Evolutionary conservation across 2,797 vertebrate genomes (phyloP), one percentile per base, ranked within the genome.

Genomic region (Gallinago solitaria): DNA sequence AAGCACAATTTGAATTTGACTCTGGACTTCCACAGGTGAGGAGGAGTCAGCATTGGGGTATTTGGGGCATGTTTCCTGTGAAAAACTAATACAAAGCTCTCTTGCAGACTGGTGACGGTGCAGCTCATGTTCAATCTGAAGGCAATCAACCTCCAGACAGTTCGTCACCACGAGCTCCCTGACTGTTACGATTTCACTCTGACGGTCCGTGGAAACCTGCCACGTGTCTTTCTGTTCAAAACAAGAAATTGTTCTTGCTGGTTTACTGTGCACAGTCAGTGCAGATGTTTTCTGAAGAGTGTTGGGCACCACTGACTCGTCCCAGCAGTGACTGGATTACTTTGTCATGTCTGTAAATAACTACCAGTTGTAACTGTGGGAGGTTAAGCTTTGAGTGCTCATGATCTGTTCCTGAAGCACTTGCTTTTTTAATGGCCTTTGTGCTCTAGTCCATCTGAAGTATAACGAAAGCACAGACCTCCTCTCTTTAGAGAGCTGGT

Each of bases 101-200:
- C 3, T 97, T 97, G 83, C 97, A 99, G 99, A 77, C 98, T 99
- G 85, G 95, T 99, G 80, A 98, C 97, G 1, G 98, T 99, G 77
- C 98, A 99, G 78, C 98, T 99, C 88, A 97, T 84, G 93, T 98
- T 99, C 69, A 99, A 98, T 50, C 96, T 99, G 93, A 99, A 99
- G 97, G 99, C 98, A 53, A 99, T 99, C 96, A 99, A 99, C 87
- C 98, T 99, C 89, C 99, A 99, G 98, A 99, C 99, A 0, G 98
- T 99, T 83, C 98, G 98, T 53, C 98, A 99, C 76, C 98, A 99
- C 0, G 99, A 99, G 92, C 98, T 99, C 13, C 99, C 99, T 6
- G 99, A 99, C 96, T 99, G 99, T 90, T 99, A 99, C 0, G 97
- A 98, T 96, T 99, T 99, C 93, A 98, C 98, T 41, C 97, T 99